These are phyloP conservation scores for Irena cyanogastra DNA, from an alignment of 2,113 vertebrate genomes.

Conservation along the genomic window DNA sequence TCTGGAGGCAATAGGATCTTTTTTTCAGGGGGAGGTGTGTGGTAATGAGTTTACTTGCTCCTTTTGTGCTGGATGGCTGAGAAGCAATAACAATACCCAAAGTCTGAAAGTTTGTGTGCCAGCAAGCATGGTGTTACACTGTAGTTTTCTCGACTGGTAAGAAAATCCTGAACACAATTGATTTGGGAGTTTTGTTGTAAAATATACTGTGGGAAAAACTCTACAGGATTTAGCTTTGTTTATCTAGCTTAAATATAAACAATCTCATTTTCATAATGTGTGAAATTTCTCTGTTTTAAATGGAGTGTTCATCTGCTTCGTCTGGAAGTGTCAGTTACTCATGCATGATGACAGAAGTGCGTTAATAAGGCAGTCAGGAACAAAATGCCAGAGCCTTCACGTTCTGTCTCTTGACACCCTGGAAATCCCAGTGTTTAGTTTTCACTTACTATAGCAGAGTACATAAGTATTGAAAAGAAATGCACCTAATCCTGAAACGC, in stretches of 20 bases:
- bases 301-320: not conserved
- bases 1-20: not conserved
- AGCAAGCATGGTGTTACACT: not conserved
- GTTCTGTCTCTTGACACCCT: not conserved
- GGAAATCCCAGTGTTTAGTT: not conserved
- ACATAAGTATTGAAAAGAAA: not conserved
- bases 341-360: not conserved
- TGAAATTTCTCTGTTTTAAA: not conserved
- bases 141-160: not conserved
- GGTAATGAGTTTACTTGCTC: not conserved
- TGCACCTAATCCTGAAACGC: not conserved
- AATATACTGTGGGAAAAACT: not conserved
- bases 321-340: not conserved
- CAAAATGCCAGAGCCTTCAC: not conserved
- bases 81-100: not conserved
- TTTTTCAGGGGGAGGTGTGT: fast-evolving
- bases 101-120: not conserved
- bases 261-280: not conserved
- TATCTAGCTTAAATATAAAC: not conserved
- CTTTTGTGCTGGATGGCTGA: not conserved
- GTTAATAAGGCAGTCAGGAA: not conserved
- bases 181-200: not conserved
- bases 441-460: not conserved
- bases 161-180: not conserved
- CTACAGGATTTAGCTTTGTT: not conserved